Conservation (phyloP, 2,797 vertebrate genomes). For the Melanotaenia trifasciata region DNA sequence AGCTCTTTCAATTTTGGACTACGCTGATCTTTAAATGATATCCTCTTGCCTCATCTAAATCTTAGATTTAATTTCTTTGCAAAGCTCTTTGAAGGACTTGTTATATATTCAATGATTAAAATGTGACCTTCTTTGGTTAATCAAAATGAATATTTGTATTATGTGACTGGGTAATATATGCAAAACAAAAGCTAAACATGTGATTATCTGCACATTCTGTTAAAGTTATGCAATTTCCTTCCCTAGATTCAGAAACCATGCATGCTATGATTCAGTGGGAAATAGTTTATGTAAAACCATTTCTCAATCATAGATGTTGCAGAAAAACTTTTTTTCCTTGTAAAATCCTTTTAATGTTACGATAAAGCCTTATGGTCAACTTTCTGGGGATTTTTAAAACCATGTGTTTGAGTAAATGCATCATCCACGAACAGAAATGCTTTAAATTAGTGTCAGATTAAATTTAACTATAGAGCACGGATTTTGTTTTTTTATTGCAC, state of each 20-base stretch:
- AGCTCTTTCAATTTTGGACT: neutral
- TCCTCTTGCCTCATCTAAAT: neutral
- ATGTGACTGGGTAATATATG: neutral
- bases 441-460: neutral
- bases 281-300: neutral
- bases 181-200: neutral
- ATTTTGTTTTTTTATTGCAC: neutral
- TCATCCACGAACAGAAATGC: neutral
- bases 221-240: conserved; percentile 19
- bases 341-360: neutral
- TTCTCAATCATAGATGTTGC: neutral
- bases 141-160: neutral
- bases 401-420: neutral
- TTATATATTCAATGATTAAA: neutral
- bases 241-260: neutral
- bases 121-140: neutral
- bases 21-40: neutral
- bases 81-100: neutral
- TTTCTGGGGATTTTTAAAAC: neutral
- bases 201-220: neutral
- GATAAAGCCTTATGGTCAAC: neutral
- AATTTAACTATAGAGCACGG: neutral
- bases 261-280: neutral
- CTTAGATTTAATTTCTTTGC: neutral
- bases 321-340: neutral